These are phyloP conservation scores for Distichodus sexfasciatus DNA, from an alignment of 2,797 vertebrate species.

Conservation along the genomic window DNA sequence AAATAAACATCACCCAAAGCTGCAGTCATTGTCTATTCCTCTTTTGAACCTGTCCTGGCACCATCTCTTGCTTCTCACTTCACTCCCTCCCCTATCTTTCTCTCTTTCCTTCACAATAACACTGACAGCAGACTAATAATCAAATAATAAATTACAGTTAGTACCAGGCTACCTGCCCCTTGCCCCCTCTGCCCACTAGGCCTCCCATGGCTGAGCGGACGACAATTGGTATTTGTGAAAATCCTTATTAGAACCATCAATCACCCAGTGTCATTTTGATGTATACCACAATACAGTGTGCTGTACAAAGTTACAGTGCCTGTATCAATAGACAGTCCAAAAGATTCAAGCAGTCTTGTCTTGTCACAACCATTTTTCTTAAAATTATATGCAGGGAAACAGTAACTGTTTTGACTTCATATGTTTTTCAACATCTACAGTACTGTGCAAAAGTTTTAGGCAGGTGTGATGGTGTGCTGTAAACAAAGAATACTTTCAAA, in stretches of 20 bases:
- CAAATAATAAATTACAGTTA: conserved; percentile 66
- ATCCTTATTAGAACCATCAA: conserved; percentile 63
- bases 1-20: conserved; percentile 67
- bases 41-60: conserved; percentile 30
- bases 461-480: too few species aligned
- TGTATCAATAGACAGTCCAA: conserved; percentile 43
- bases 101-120: background rate
- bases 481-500: too few species aligned
- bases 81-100: conserved; percentile 36
- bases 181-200: conserved; percentile 56
- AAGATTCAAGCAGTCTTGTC: background rate
- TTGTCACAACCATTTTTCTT: background rate
- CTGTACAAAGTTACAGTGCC: conserved; percentile 40
- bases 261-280: conserved; percentile 48
- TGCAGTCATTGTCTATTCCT: conserved; percentile 51
- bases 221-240: conserved; percentile 55
- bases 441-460: too few species aligned
- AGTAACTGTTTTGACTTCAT: too few species aligned
- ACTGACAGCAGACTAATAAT: conserved; percentile 63
- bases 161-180: conserved; percentile 49
- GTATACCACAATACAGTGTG: background rate
- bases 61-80: conserved; percentile 33
- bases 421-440: too few species aligned
- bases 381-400: background rate
- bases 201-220: conserved; percentile 64